phyloP scores from a whole-genome alignment of 2,797 vertebrate genomes.

The Glyptemys insculpta region DNA sequence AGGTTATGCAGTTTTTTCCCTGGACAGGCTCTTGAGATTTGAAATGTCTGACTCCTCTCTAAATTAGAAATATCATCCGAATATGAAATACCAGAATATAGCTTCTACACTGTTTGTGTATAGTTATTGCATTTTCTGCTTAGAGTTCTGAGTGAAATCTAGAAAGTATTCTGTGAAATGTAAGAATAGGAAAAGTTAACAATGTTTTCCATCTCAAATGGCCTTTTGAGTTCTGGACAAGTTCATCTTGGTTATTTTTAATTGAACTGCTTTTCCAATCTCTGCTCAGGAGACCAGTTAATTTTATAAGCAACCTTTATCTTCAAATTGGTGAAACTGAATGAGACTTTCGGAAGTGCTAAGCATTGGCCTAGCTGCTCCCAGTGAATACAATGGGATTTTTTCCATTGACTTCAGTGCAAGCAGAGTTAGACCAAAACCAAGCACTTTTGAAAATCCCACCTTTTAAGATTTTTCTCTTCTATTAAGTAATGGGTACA shows the following conservation, averaged over 20 bases:
- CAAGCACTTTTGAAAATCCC: slow-evolving; percentile 27
- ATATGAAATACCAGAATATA: neutral
- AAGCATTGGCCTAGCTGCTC: neutral
- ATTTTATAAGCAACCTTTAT: neutral
- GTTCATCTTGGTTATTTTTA: neutral
- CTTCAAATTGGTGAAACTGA: neutral
- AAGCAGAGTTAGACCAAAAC: neutral
- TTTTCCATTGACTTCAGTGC: neutral
- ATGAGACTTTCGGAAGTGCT: slow-evolving; percentile 3
- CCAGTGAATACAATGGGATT: neutral
- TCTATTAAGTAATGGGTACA: slow-evolving; percentile 4
- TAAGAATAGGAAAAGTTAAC: neutral
- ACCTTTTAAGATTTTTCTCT: neutral
- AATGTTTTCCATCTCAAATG: neutral
- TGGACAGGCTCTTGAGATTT: neutral
- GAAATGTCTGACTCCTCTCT: neutral
- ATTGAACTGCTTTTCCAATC: neutral
- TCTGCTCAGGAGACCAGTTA: neutral
- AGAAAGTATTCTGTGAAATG: neutral
- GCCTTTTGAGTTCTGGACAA: neutral
- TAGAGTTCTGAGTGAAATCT: neutral
- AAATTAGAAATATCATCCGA: neutral
- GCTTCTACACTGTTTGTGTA: neutral
- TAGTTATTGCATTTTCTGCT: neutral
- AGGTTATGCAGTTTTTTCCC: neutral